Evolutionary conservation across 2,797 vertebrate genomes (phyloP), one percentile per base, ranked within the genome.

Genomic region (Xenentodon cancila): DNA sequence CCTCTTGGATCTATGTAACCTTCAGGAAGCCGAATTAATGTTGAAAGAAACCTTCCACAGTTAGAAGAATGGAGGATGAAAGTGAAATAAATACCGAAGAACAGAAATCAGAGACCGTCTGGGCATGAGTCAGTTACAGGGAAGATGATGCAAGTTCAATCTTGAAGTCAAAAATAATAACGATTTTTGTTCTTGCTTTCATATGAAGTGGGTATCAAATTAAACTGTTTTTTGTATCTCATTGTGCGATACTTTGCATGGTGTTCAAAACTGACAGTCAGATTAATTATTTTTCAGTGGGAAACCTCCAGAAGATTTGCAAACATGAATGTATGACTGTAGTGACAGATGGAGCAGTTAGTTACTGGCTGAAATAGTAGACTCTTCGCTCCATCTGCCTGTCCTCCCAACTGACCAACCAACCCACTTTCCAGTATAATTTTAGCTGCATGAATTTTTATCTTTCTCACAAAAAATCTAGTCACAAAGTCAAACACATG

Each of bases 281-380:
- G 2, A 20, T 49, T 46, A 50, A 53, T 37, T 34, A 2, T 53
- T 59, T 63, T 61, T 22, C 46, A 25, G 19, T 22, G 9, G 60
- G 53, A 54, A 25, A 65, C 18, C 25, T 42, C 3, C 21, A n/a
- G 25, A 19, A 48, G 37, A 44, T 59, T 48, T 40, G 40, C 55
- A 53, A 48, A 53, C 19, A 15, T 5, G 37, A 49, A 9, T 43
- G 17, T 30, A 20, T 43, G 4, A 49, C 53, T 42, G 68, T 57
- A 71, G 72, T 51, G 70, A 75, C 84, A 86, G 79, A 89, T 82
- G 84, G 84, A 75, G 68, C 53, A 18, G 20, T 54, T 32, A 61
- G 44, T 42, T 68, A 72, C 56, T 64, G 74, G 64, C 54, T 75
- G 74, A 70, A 75, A 80, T 66, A 59, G 34, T 65, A 72, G 55